These are phyloP conservation scores for Ailuropoda melanoleuca DNA, from an alignment of 2,113 vertebrate species.

Conservation along the genomic window DNA sequence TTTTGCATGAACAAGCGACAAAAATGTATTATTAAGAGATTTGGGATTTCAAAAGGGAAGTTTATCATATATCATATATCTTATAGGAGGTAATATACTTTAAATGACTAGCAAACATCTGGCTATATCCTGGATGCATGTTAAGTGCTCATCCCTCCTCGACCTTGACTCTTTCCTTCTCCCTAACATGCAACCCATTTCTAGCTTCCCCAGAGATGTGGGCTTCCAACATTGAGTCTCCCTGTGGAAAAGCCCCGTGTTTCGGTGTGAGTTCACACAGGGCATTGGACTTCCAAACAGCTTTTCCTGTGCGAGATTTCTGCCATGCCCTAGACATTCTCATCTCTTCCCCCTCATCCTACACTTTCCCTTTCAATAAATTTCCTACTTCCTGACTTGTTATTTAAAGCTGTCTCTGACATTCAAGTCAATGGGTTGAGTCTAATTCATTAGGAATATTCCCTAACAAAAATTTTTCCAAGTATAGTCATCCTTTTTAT, in stretches of 20 bases:
- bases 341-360: background rate
- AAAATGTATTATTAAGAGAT: conserved; percentile 17
- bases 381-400: background rate
- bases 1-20: conserved; percentile 5
- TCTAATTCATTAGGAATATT: background rate
- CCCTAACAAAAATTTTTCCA: background rate
- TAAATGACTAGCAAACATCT: background rate
- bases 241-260: background rate
- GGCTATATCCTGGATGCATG: background rate
- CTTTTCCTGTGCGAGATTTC: background rate
- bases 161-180: background rate
- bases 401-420: background rate
- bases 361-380: background rate
- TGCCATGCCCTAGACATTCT: background rate
- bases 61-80: background rate
- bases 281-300: background rate
- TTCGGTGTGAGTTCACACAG: background rate
- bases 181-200: background rate
- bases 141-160: background rate
- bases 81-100: background rate
- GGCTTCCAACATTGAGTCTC: background rate
- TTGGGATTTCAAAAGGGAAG: background rate
- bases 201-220: too few relatives aligned
- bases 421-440: background rate
- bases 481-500: background rate